These are phyloP conservation scores for Acanthis flammea DNA, from an alignment of 2,797 vertebrate species.

Conservation along the genomic window DNA sequence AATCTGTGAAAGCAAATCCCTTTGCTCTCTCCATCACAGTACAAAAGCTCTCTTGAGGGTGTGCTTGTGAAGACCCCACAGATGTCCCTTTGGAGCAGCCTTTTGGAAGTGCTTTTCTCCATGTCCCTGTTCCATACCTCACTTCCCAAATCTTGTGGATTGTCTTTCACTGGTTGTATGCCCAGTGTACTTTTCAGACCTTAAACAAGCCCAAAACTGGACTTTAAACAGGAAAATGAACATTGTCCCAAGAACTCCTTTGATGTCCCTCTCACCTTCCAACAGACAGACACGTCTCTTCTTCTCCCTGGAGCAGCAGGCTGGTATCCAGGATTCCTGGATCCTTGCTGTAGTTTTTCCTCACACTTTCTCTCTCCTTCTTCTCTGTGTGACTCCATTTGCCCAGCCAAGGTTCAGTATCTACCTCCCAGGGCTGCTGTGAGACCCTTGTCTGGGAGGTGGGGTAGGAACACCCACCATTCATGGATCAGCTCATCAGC, in stretches of 20 bases:
- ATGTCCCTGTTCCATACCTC: accelerated
- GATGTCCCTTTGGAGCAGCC: not conserved
- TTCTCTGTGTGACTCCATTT: not conserved
- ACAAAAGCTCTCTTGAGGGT: not conserved
- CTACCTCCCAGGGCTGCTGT: constrained; percentile 24
- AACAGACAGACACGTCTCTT: not conserved
- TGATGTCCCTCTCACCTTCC: not conserved
- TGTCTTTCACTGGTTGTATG: not conserved
- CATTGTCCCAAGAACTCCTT: not conserved
- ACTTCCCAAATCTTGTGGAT: not conserved
- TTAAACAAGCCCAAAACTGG: not conserved
- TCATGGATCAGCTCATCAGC: not conserved
- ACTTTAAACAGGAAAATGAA: not conserved
- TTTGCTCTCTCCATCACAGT: not conserved
- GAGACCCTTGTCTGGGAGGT: not conserved
- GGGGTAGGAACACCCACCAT: not conserved
- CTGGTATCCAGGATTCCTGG: not conserved
- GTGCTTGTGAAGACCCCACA: not conserved
- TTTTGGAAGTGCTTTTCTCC: not conserved
- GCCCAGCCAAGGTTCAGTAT: constrained; percentile 1
- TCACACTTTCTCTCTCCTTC: not conserved
- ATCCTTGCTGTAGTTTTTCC: not conserved
- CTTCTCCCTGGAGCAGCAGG: not conserved
- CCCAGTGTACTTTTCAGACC: not conserved
- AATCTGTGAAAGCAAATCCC: not conserved